Conservation (phyloP, 2,113 vertebrate genomes). For the Beaufortia kweichowensis region DNA sequence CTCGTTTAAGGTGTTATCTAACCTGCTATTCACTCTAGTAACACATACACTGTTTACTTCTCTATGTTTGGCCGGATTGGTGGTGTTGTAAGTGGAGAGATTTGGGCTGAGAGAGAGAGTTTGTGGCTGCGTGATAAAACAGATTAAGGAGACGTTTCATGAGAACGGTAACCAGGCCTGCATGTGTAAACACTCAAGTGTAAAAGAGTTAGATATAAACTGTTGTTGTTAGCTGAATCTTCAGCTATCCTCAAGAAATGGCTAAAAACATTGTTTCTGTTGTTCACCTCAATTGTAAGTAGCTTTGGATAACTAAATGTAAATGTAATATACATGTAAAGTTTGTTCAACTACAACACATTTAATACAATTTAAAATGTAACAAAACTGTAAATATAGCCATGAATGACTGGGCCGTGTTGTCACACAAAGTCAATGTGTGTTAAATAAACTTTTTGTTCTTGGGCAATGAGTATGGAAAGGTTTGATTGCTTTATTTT, state of each 20-base stretch:
- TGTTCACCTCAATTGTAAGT: no score
- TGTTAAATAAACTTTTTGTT: not conserved
- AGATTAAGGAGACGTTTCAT: constrained; percentile 35
- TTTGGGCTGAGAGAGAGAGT: constrained; percentile 12
- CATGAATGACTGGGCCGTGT: not conserved
- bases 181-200: constrained; percentile 14
- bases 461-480: not conserved
- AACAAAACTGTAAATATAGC: no score
- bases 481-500: not conserved
- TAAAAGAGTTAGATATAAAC: not conserved
- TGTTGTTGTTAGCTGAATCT: not conserved
- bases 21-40: constrained; percentile 36
- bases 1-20: constrained; percentile 51
- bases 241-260: not conserved
- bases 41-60: constrained; percentile 35
- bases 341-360: no score
- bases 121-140: constrained; percentile 1
- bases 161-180: constrained; percentile 63
- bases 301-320: no score
- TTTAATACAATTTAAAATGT: no score
- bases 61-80: constrained; percentile 10
- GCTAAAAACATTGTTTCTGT: no score
- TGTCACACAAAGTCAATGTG: not conserved
- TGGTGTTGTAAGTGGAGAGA: constrained; percentile 42
- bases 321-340: no score